A percentile compares a stretch with the other conserved stretches of the same genome.
Evolutionary conservation across 1,140 invertebrate species (phyloP).

Genomic region (Drosophila arizonae): DNA sequence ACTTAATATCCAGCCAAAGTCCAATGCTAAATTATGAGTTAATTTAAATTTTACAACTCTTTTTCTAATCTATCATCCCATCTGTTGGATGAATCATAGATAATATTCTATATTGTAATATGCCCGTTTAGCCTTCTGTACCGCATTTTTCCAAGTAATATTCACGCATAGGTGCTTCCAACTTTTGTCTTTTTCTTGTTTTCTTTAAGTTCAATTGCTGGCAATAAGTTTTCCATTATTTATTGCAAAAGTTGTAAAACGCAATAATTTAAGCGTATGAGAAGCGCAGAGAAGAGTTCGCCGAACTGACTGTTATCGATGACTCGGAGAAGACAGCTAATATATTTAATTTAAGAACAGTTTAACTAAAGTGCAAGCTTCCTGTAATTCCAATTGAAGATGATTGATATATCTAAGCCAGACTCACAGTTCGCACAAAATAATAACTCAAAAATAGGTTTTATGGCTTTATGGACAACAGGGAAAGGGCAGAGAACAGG

Average conservation of each 20-base stretch:
- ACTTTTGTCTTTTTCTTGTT: not conserved
- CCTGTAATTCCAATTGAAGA: too few relatives aligned
- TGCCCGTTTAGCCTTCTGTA: not conserved
- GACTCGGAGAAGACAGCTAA: slow-evolving; percentile 33
- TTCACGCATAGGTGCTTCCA: slow-evolving; percentile 2
- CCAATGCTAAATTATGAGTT: too few relatives aligned
- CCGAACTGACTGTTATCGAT: not conserved
- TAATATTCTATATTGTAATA: not conserved
- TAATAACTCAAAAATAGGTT: too few relatives aligned
- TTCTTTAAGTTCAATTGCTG: slow-evolving; percentile 25
- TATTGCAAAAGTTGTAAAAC: slow-evolving; percentile 40
- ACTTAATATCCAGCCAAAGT: too few relatives aligned
- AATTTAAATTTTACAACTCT: too few relatives aligned
- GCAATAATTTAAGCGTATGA: slow-evolving; percentile 34
- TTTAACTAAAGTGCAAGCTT: too few relatives aligned
- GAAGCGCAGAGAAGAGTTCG: slow-evolving; percentile 5
- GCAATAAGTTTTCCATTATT: slow-evolving; percentile 48
- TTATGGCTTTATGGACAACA: too few relatives aligned
- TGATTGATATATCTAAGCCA: not conserved
- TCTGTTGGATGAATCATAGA: not conserved
- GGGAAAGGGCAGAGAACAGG: too few relatives aligned
- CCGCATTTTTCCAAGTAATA: slow-evolving; percentile 9
- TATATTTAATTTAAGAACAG: slow-evolving; percentile 67
- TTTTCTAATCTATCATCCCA: too few relatives aligned
- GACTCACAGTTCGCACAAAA: too few relatives aligned